Base-by-base conservation (phyloP, 2,888 invertebrate genomes). In the Pilophorus perplexus region DNA sequence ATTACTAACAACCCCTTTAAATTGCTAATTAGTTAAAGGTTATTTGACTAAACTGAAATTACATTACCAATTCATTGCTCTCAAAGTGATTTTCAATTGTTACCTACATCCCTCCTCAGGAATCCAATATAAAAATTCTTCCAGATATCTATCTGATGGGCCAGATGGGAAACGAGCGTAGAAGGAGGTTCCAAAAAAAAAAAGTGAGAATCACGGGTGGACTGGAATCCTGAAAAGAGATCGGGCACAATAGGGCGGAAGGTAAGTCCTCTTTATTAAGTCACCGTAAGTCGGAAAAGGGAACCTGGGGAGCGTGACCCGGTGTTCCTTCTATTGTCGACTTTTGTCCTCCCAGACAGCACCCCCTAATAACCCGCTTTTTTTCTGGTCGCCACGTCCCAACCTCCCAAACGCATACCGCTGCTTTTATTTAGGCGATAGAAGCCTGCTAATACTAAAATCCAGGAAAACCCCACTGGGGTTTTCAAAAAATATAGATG, bases 191-290 rank as follows among this genome's bases (percentile, higher is more conserved):
- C 18, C 18, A 27, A 22, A 50, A 25, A 28, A 6, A 25, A 10
- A 52, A 52, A 28, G 28, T 27, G 52, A 52, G 52, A 52, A 52
- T 52, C 52, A 52, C 52, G 52, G 52, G 27, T 25, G 52, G 52
- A 52, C 28, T 52, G 52, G 52, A 23, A 28, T 46, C 46, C 46
- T 28, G 52, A 52, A 52, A 52, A 52, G 52, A 14, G 16, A 28
- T 25, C n/a, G 33, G 8, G 23, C 48, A 52, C 52, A 52, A 52
- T 52, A n/a, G 52, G 52, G 25, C 14, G 18, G 28, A 25, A 52
- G 52, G 28, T 52, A 28, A 52, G 52, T 28, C 52, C 4, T 52
- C 52, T 52, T 52, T 52, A 52, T 52, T 52, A 52, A 52, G 52
- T 16, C 48, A 5, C 18, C 20, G 3, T 16, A 2, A 12, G n/a